A percentile compares a stretch with the other conserved stretches of the same genome.
Conservation (phyloP, 2,888 invertebrate genomes). For the Epinotia ramella region DNA sequence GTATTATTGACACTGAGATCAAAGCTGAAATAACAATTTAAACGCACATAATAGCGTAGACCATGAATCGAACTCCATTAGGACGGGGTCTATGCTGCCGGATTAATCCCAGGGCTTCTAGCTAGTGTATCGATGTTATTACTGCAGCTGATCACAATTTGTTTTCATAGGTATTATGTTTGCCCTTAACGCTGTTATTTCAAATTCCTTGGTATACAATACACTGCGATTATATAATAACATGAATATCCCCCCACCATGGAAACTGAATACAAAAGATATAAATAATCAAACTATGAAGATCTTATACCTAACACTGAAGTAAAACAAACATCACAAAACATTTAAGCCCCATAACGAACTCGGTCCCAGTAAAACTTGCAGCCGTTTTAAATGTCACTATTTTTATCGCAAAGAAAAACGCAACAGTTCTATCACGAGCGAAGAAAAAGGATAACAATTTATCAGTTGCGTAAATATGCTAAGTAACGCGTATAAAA, state of each 20-base stretch:
- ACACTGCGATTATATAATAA: too few species aligned
- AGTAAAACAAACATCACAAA: neutral
- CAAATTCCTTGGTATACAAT: too few species aligned
- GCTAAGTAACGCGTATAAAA: conserved; percentile 74
- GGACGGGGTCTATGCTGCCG: too few species aligned
- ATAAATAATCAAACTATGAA: too few species aligned
- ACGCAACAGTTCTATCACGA: conserved; percentile 76
- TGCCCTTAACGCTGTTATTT: neutral
- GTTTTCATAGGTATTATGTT: neutral
- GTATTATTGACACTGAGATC: too few species aligned
- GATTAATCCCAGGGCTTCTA: too few species aligned
- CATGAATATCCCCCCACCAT: too few species aligned
- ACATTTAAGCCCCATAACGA: neutral
- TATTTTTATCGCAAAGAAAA: conserved; percentile 67
- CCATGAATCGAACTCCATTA: too few species aligned
- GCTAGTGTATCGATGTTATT: neutral
- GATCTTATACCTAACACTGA: neutral
- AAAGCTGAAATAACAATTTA: too few species aligned
- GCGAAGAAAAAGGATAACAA: conserved; percentile 74
- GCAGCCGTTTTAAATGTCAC: conserved; percentile 43
- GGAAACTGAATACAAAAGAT: too few species aligned
- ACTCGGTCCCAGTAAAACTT: conserved; percentile 7
- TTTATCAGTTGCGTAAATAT: conserved; percentile 80
- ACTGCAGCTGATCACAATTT: neutral
- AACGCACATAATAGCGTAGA: too few species aligned